phyloP scores from a whole-genome alignment of 2,113 vertebrate species.

The Notothenia coriiceps region DNA sequence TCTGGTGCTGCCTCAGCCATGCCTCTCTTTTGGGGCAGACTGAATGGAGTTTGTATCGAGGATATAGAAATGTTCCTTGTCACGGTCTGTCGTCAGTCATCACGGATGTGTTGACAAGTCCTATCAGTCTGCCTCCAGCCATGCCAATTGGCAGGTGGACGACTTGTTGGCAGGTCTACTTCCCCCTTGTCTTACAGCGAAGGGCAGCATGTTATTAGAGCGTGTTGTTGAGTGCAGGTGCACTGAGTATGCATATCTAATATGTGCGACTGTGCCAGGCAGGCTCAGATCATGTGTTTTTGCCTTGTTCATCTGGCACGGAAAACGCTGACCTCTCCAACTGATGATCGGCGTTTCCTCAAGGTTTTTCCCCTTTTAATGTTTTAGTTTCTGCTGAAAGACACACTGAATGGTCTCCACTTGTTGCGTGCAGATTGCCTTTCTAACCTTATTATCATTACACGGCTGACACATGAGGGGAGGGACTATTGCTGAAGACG shows the following conservation, averaged over 20 bases:
- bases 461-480: not conserved
- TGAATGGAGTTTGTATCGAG: slow-evolving; percentile 6
- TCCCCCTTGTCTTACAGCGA: slow-evolving; percentile 35
- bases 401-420: not conserved
- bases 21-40: slow-evolving; percentile 11
- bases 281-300: slow-evolving; percentile 32
- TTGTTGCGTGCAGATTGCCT: slow-evolving; percentile 37
- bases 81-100: slow-evolving; percentile 49
- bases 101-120: slow-evolving; percentile 50
- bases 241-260: slow-evolving; percentile 24
- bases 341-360: slow-evolving; percentile 54
- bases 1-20: not conserved
- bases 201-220: slow-evolving; percentile 24
- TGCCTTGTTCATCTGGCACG: slow-evolving; percentile 45
- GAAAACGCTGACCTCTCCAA: slow-evolving; percentile 49
- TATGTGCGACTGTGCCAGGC: slow-evolving; percentile 21
- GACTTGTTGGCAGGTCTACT: slow-evolving; percentile 59
- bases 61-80: slow-evolving; percentile 34
- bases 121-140: slow-evolving; percentile 41
- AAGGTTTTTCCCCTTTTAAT: slow-evolving; percentile 13
- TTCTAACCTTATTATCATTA: slow-evolving; percentile 19
- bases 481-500: slow-evolving; percentile 2
- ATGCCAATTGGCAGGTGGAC: slow-evolving; percentile 58
- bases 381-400: slow-evolving; percentile 15
- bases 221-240: slow-evolving; percentile 48